Evolutionary conservation across 2,888 invertebrate species (phyloP).

Genomic region (Plagiodera versicolora): DNA sequence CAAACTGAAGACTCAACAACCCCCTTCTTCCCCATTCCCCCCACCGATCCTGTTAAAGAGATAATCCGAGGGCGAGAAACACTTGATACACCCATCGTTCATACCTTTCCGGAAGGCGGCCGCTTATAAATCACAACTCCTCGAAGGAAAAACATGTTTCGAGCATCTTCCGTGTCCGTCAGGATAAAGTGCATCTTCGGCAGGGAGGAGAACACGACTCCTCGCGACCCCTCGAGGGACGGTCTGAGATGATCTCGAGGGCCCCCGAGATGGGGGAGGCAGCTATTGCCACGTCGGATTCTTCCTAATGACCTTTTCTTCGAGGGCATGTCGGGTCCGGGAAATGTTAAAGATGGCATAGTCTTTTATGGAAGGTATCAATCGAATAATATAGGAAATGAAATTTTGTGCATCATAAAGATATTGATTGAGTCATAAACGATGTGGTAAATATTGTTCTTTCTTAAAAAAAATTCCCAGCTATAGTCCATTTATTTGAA

Average conservation of each 20-base stretch:
- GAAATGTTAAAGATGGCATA: not conserved
- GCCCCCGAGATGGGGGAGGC: not conserved
- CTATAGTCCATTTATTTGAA: too few relatives aligned
- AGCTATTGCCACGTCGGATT: not conserved
- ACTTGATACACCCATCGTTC: not conserved
- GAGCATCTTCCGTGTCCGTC: not conserved
- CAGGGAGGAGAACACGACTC: too few relatives aligned
- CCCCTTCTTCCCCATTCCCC: not conserved
- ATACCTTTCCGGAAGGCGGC: not conserved
- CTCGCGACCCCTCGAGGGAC: not conserved
- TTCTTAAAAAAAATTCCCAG: too few relatives aligned
- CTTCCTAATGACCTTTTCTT: not conserved
- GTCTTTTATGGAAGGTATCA: too few relatives aligned
- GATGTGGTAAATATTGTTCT: too few relatives aligned
- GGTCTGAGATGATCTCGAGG: not conserved
- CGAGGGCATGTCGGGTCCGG: not conserved
- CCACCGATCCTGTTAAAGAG: not conserved
- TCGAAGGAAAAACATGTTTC: not conserved
- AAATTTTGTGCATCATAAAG: too few relatives aligned
- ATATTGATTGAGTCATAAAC: too few relatives aligned
- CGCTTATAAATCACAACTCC: not conserved
- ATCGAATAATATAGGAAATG: too few relatives aligned
- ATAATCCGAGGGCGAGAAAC: not conserved
- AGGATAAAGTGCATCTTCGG: not conserved
- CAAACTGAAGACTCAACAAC: too few relatives aligned